Base-by-base conservation (phyloP, 2,888 invertebrate species). In the Apamea epomidion region DNA sequence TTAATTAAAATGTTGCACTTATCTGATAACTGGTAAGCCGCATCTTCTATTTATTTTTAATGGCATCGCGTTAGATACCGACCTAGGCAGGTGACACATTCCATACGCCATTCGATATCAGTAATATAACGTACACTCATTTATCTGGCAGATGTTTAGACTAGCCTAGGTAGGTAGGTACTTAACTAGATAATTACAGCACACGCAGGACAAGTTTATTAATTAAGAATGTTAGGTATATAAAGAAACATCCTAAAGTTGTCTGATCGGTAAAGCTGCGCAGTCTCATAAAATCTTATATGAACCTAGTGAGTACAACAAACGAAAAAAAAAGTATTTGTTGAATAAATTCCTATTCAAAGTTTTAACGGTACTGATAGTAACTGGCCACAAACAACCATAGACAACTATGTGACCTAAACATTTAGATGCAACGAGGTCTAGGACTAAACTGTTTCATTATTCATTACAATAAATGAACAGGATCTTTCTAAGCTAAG, bases 401-500 rank as follows among this genome's bases (percentile, higher is more conserved):
- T 80, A 80, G 21, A 81, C 81, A 85, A 81, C 62, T 82, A 86
- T 73, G 69, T n/a, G 64, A 73, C 82, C 68, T 83, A 82, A 81
- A 86, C 51, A 85, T 85, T 85, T 72, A 76, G 14, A 84, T 86
- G 83, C 74, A 86, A 86, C 4, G 51, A 84, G 86, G 86, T 86
- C 83, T 86, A 84, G 83, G 86, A 76, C 73, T 54, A 45, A 60
- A 29, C 42, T 58, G 69, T 82, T 70, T 73, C 82, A 84, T 74
- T 84, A 86, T 77, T 64, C 73, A 83, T 74, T 67, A 42, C 68
- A 69, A 67, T 84, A 77, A 42, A 74, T 74, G 65, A 37, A 78
- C 76, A 87, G 85, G 88, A 87, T 85, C 77, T 87, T 87, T 87
- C 78, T 87, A 84, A 83, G 71, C 87, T 69, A 51, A 60, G 60